These are phyloP conservation scores for Ennomos erosarius DNA, from an alignment of 2,888 invertebrate genomes.

Conservation along the genomic window DNA sequence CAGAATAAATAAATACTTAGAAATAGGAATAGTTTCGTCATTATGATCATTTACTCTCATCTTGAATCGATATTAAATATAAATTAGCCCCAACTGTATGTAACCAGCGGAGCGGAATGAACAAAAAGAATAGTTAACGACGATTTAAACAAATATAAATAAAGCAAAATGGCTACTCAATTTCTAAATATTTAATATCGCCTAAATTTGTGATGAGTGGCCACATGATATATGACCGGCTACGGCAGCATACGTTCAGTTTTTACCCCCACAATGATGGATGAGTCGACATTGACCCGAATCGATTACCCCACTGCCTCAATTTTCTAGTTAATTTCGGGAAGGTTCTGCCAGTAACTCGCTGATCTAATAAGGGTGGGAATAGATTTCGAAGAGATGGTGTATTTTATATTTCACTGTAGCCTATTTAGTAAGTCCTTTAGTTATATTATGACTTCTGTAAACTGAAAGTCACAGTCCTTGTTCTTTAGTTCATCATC, in stretches of 20 bases:
- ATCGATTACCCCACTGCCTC: conserved; percentile 53
- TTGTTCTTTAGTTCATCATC: too few relatives aligned
- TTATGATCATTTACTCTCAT: too few relatives aligned
- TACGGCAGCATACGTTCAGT: conserved; percentile 37
- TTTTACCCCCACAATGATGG: conserved; percentile 57
- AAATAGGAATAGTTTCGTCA: too few relatives aligned
- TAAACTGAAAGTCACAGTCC: too few relatives aligned
- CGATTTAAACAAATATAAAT: not conserved
- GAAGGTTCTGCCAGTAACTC: conserved; percentile 26
- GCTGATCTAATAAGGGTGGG: conserved; percentile 18
- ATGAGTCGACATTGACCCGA: conserved; percentile 69
- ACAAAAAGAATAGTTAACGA: too few relatives aligned
- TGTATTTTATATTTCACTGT: conserved; percentile 13
- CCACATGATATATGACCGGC: conserved; percentile 61
- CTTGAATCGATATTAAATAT: too few relatives aligned
- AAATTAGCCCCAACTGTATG: too few relatives aligned
- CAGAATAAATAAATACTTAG: too few relatives aligned
- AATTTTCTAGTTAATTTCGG: conserved; percentile 36
- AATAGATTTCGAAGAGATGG: conserved; percentile 6
- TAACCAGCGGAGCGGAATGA: too few relatives aligned
- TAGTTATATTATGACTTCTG: too few relatives aligned
- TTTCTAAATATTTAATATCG: conserved; percentile 6
- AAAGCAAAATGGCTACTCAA: conserved; percentile 3
- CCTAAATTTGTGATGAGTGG: conserved; percentile 54
- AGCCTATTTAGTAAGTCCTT: too few relatives aligned